Evolutionary conservation across 2,888 invertebrate species (phyloP), one percentile per base, ranked within the genome.

Genomic region (Ormyrus nitidulus): DNA sequence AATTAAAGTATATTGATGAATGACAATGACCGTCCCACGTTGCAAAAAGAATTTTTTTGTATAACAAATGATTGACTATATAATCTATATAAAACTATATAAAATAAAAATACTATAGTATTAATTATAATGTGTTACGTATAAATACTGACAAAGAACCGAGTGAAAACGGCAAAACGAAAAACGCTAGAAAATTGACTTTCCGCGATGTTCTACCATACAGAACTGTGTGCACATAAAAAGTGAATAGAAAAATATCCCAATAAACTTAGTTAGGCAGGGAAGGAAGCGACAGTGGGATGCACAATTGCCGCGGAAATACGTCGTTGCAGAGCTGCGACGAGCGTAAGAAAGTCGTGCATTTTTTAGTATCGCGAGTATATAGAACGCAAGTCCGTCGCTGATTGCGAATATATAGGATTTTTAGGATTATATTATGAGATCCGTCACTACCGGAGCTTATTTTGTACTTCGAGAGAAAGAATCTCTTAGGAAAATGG

Each of bases 21-120:
- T 80, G 73, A 78, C 58, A 82, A 82, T 68, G 71, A 82, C 82
- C 82, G 82, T 82, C 82, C 82, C 80, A 72, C 64, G 49, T 77
- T 69, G 56, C 61, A 77, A 71, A 44, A 70, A 70, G 58, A 80
- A 78, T 68, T 72, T 78, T 82, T 82, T 82, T 77, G 61, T 79
- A 77, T 56, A 53, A 19, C 64, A 74, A 48, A n/a, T 54, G 53
- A 53, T 72, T 8, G n/a, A 53, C n/a, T 44, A 62, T 62, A 62
- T n/a, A 62, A 44, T 46, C 10, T n/a, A 11, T n/a, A 1, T 58
- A 58, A 58, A 11, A 10, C 58, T n/a, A 58, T n/a, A 6, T 58
- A n/a, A 11, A 58, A 19, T 53, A 70, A 64, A 34, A 34, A 2
- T 34, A 34, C 34, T 34, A 34, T 64, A n/a, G 62, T 64, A n/a